A percentile compares a stretch with the other conserved stretches of the same genome.
phyloP scores from a whole-genome alignment of 30 jellyfish, hydroid and myxozoan species.

The Haliclystus octoradiatus region DNA sequence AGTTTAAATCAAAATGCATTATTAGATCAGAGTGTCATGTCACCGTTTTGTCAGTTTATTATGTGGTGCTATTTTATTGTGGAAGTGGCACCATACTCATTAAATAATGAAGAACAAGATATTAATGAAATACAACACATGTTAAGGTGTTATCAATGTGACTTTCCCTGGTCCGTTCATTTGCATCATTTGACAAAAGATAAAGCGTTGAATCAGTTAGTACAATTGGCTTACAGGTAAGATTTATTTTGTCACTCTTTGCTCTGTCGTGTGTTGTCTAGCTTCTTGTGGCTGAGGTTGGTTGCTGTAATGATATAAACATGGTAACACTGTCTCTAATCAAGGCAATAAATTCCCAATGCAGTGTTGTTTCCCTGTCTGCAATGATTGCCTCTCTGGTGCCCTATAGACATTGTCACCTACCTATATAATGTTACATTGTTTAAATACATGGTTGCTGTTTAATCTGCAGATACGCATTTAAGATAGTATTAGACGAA shows the following conservation, averaged over 20 bases:
- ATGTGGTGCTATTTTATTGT: constrained; percentile 25
- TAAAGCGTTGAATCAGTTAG: constrained; percentile 28
- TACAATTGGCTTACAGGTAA: constrained; percentile 51
- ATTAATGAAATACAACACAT: constrained; percentile 58
- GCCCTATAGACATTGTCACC: too few species aligned
- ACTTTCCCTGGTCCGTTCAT: constrained; percentile 68
- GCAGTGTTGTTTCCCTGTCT: too few species aligned
- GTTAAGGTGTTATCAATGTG: constrained; percentile 37
- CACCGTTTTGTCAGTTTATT: constrained; percentile 32
- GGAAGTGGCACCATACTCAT: constrained; percentile 14
- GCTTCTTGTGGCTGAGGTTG: too few species aligned
- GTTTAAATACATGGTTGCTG: too few species aligned
- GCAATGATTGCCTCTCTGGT: too few species aligned
- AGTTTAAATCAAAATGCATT: background rate
- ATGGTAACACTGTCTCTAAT: too few species aligned
- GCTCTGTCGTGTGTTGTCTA: background rate
- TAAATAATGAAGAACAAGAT: background rate
- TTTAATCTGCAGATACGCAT: constrained; percentile 46
- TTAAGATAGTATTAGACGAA: constrained; percentile 68
- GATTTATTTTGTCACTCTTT: background rate
- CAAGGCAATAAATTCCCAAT: too few species aligned
- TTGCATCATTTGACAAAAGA: constrained; percentile 43
- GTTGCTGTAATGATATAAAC: too few species aligned
- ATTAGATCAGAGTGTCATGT: constrained; percentile 35
- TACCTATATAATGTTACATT: too few species aligned